Evolutionary conservation across 2,113 vertebrate genomes (phyloP).

Genomic region (Strigops habroptila): DNA sequence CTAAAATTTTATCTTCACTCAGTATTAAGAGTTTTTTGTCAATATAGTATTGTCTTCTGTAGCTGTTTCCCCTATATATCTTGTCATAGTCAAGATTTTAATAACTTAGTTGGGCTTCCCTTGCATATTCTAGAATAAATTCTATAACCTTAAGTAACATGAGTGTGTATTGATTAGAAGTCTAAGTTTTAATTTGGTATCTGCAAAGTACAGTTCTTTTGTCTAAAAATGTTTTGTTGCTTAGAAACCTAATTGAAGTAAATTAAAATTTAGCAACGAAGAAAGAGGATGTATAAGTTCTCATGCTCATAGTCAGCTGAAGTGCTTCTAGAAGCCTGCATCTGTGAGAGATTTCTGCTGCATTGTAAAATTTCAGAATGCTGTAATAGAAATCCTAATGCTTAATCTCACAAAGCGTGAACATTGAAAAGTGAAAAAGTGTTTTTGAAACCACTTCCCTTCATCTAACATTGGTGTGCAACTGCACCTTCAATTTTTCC

Average conservation of each 20-base stretch:
- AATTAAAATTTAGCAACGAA: constrained; percentile 18
- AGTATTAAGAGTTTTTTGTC: not conserved
- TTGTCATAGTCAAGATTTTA: not conserved
- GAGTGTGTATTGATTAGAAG: not conserved
- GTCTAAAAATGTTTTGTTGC: constrained; percentile 54
- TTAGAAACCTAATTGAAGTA: constrained; percentile 41
- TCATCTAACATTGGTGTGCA: not conserved
- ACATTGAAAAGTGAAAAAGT: no score
- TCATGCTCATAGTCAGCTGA: not conserved
- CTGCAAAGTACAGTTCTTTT: constrained; percentile 14
- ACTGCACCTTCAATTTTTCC: not conserved
- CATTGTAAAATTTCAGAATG: not conserved
- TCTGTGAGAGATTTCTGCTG: not conserved
- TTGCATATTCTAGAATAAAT: not conserved
- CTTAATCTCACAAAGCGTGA: not conserved
- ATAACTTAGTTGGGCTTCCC: not conserved
- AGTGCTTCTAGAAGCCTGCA: not conserved
- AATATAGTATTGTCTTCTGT: not conserved
- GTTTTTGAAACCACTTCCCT: not conserved
- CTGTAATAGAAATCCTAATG: not conserved
- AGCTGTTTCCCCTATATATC: not conserved
- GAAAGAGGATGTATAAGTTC: not conserved
- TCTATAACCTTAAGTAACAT: not conserved
- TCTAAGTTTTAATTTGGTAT: constrained; percentile 31
- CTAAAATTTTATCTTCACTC: constrained; percentile 28